Percentiles rank a stretch among this genome's conserved stretches.
phyloP scores from a whole-genome alignment of 2,113 vertebrate genomes.

The Lagenorhynchus albirostris region DNA sequence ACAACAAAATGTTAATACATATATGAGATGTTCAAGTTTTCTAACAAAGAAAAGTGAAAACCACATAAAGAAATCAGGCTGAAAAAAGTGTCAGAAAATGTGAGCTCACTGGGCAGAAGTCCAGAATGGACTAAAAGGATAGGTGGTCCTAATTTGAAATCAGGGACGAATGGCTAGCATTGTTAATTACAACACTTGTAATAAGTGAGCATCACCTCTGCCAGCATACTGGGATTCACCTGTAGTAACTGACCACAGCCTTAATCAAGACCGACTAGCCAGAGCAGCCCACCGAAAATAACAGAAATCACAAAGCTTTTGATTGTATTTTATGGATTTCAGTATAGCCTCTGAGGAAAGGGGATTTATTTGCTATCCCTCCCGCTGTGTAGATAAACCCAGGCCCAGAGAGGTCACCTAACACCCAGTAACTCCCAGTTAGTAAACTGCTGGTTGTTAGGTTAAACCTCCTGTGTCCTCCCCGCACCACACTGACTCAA shows the following conservation, averaged over 20 bases:
- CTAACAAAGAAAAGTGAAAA: neutral
- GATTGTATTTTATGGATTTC: neutral
- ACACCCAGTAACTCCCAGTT: neutral
- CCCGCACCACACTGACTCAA: neutral
- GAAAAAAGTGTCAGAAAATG: neutral
- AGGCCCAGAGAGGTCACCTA: neutral
- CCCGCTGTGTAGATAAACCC: neutral
- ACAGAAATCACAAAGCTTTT: neutral
- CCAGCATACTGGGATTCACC: neutral
- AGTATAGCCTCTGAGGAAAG: neutral
- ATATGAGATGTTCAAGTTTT: neutral
- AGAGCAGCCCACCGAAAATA: neutral
- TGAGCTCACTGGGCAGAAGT: conserved; percentile 19
- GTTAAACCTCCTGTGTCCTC: neutral
- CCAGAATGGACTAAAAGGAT: neutral
- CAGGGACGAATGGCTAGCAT: conserved; percentile 6
- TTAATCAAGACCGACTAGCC: neutral
- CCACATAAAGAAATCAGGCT: neutral
- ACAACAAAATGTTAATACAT: neutral
- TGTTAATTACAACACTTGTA: neutral
- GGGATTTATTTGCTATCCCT: neutral
- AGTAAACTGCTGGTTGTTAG: neutral
- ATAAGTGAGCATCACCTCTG: neutral
- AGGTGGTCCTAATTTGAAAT: neutral
- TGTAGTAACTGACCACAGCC: neutral